These are phyloP conservation scores for Chrysocyon brachyurus DNA, from an alignment of 2,797 vertebrate genomes.

Conservation along the genomic window DNA sequence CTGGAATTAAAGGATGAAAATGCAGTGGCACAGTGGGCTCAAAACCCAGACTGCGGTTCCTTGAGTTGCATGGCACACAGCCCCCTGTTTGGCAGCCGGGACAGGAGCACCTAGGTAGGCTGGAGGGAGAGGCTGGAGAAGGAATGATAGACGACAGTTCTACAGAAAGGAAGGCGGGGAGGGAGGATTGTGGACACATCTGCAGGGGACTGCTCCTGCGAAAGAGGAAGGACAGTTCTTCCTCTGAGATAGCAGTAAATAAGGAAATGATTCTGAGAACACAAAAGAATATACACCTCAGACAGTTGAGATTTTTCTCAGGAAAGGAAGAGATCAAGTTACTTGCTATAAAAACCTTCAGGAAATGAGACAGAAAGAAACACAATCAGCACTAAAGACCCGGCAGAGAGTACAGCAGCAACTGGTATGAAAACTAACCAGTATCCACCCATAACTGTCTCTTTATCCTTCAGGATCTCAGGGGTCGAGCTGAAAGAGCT, in stretches of 20 bases:
- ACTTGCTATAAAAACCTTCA: conserved; percentile 40
- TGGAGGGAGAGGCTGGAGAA: background rate
- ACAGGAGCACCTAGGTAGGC: background rate
- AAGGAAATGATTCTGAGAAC: background rate
- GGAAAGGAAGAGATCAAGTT: conserved; percentile 46
- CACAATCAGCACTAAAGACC: background rate
- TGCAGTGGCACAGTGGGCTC: background rate
- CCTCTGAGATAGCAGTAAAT: conserved; percentile 1
- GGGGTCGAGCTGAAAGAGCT: conserved; percentile 19
- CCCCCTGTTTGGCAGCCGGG: background rate
- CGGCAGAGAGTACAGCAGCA: background rate
- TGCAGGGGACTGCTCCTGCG: background rate
- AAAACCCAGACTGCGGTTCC: background rate
- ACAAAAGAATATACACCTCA: background rate
- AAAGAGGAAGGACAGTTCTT: conserved; percentile 35
- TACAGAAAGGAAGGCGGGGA: background rate
- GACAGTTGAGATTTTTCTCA: background rate
- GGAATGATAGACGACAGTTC: background rate
- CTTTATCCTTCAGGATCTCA: background rate
- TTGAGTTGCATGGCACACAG: background rate
- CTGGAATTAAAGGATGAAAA: conserved; percentile 39
- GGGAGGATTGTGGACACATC: background rate
- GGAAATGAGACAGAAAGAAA: conserved; percentile 30
- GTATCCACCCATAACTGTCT: background rate
- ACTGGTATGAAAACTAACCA: background rate